These are phyloP conservation scores for Siphamia tubifer DNA, from an alignment of 2,113 vertebrate genomes.

Conservation along the genomic window DNA sequence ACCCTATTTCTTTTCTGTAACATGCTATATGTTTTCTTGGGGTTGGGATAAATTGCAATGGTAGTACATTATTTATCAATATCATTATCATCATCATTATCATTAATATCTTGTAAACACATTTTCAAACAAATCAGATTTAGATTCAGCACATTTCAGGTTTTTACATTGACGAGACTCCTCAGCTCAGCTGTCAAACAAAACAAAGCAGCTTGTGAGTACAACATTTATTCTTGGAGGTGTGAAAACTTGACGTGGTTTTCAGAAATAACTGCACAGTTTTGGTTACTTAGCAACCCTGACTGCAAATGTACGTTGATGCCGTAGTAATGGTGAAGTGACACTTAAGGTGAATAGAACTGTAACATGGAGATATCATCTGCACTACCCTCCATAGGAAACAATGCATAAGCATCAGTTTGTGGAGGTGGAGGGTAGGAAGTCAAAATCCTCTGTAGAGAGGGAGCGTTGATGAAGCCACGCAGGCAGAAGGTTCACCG, in stretches of 20 bases:
- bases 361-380: not conserved
- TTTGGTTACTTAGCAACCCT: constrained; percentile 80
- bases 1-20: no score
- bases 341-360: constrained; percentile 33
- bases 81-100: no score
- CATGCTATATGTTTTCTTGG: no score
- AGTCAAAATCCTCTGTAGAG: constrained; percentile 13
- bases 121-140: not conserved
- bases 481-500: constrained; percentile 51
- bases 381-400: not conserved
- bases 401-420: not conserved
- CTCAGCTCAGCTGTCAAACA: constrained; percentile 25
- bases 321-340: constrained; percentile 41
- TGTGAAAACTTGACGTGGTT: constrained; percentile 76
- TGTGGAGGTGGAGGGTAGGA: not conserved
- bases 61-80: no score
- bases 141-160: not conserved
- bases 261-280: constrained; percentile 78
- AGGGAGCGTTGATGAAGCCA: constrained; percentile 18
- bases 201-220: constrained; percentile 51
- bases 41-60: no score
- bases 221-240: constrained; percentile 68
- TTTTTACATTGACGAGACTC: not conserved
- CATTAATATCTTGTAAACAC: no score
- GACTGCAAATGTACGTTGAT: constrained; percentile 53